Percentiles rank a stretch among this genome's conserved stretches.
Conservation (phyloP, 2,797 vertebrate species). For the Todus mexicanus region DNA sequence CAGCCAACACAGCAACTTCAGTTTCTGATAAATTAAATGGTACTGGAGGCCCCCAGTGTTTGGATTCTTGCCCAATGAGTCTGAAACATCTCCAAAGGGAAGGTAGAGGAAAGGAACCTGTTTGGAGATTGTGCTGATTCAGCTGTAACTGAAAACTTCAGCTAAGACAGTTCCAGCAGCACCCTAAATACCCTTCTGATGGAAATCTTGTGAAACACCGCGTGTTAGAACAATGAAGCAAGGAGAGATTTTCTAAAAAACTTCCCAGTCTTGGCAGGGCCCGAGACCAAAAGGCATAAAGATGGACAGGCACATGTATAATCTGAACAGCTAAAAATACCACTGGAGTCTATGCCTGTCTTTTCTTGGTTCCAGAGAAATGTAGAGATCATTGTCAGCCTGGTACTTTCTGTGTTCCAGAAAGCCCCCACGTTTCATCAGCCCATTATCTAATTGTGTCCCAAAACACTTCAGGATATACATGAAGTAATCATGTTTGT, state of each 20-base stretch:
- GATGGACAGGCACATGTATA: neutral
- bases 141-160: neutral
- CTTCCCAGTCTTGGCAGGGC: neutral
- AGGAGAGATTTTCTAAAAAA: neutral
- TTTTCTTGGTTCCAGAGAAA: neutral
- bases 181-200: neutral
- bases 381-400: neutral
- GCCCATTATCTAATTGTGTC: slow-evolving; percentile 6
- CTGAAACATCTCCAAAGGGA: neutral
- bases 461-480: slow-evolving; percentile 9
- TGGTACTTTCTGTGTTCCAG: neutral
- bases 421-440: slow-evolving; percentile 6
- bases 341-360: neutral
- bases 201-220: neutral
- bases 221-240: neutral
- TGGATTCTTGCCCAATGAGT: neutral
- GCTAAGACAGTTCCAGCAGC: neutral
- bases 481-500: neutral
- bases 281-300: neutral
- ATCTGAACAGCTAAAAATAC: slow-evolving; percentile 5
- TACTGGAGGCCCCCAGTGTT: neutral
- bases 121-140: slow-evolving; percentile 1
- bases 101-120: neutral
- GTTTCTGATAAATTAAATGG: slow-evolving; percentile 16
- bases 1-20: slow-evolving; percentile 10